Evolutionary conservation across 2,797 vertebrate genomes (phyloP).

Genomic region (Ciconia nigra): DNA sequence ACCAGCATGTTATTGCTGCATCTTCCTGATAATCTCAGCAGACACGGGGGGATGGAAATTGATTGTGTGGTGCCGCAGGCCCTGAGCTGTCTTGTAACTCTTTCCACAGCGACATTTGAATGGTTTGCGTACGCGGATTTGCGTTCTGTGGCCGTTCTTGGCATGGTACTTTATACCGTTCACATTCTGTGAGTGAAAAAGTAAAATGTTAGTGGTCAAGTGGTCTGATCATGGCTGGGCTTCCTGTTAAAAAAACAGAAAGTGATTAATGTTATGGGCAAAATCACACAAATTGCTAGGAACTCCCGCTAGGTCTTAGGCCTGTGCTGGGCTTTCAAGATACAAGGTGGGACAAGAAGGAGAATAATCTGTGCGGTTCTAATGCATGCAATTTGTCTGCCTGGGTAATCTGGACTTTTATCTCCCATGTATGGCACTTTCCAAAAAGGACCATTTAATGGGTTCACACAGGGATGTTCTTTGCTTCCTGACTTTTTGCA

Average conservation of each 20-base stretch:
- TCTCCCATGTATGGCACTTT: fast-evolving
- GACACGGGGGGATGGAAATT: constrained; percentile 96
- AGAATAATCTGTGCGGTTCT: not conserved
- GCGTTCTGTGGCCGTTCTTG: constrained; percentile 98
- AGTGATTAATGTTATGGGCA: fast-evolving
- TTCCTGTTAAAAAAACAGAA: not conserved
- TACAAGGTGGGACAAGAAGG: not conserved
- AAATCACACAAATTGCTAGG: not conserved
- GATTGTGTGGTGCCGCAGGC: constrained; percentile 98
- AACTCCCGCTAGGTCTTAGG: fast-evolving
- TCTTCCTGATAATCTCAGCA: constrained; percentile 93
- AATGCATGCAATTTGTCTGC: not conserved
- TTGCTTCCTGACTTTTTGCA: not conserved
- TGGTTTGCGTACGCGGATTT: constrained; percentile 96
- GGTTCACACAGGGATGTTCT: not conserved
- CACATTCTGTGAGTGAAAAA: constrained; percentile 86
- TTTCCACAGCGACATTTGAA: constrained; percentile 99
- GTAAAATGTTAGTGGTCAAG: not conserved
- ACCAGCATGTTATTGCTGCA: constrained; percentile 91
- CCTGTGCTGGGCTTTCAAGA: fast-evolving
- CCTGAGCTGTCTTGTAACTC: constrained; percentile 99
- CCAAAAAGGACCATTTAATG: not conserved
- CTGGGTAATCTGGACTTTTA: not conserved
- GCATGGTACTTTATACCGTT: constrained; percentile 99
- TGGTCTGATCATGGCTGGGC: fast-evolving